Evolutionary conservation across 2,888 invertebrate species (phyloP).

Genomic region (Argyresthia goedartella): DNA sequence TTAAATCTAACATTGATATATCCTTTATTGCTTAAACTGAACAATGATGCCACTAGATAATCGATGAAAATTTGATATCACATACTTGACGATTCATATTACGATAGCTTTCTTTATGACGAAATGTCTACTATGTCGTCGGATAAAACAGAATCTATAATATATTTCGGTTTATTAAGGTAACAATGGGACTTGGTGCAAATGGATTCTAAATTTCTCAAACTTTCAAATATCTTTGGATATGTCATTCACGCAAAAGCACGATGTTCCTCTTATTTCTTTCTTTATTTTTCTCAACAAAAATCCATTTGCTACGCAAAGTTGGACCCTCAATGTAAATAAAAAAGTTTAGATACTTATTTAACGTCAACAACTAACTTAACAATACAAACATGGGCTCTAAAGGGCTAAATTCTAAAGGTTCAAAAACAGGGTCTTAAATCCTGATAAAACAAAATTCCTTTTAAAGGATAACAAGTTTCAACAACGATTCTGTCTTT

Average conservation of each 20-base stretch:
- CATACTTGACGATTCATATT: slow-evolving; percentile 31
- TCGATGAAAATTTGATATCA: slow-evolving; percentile 29
- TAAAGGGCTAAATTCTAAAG: slow-evolving; percentile 7
- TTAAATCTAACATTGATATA: not conserved
- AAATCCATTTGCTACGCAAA: not conserved
- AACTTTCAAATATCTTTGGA: not conserved
- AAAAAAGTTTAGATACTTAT: not conserved
- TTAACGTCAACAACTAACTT: not conserved
- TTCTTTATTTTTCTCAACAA: not conserved
- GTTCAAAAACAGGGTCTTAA: slow-evolving; percentile 38
- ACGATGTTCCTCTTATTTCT: not conserved
- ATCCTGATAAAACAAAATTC: slow-evolving; percentile 50
- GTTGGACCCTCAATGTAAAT: not conserved
- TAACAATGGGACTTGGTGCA: not conserved
- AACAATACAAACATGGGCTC: not conserved
- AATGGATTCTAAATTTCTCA: not conserved
- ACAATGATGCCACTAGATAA: slow-evolving; percentile 22
- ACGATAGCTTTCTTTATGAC: not conserved
- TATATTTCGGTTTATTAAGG: not conserved
- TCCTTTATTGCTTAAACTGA: slow-evolving; percentile 15
- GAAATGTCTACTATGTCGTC: too few relatives aligned
- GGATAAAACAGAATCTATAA: too few relatives aligned
- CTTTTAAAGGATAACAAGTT: slow-evolving; percentile 66
- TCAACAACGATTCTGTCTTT: slow-evolving; percentile 54
- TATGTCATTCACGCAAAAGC: not conserved